These are phyloP conservation scores for Ameiurus melas DNA, from an alignment of 2,113 vertebrate genomes.

Conservation along the genomic window DNA sequence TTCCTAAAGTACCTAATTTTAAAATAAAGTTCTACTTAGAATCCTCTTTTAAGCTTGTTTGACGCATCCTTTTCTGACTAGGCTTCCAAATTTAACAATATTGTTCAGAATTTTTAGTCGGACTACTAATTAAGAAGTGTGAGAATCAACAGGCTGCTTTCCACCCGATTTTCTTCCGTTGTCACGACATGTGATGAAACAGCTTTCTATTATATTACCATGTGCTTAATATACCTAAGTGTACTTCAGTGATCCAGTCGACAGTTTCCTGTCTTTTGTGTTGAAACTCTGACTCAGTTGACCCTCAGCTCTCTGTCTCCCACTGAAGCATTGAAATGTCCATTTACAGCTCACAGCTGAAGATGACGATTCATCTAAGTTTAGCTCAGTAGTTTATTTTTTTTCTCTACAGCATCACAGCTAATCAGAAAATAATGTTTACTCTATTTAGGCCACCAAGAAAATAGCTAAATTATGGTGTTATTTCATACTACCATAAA, in stretches of 20 bases:
- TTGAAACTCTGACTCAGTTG: conserved; percentile 25
- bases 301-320: background rate
- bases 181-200: background rate
- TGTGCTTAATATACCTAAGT: background rate
- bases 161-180: background rate
- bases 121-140: background rate
- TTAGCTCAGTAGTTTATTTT: background rate
- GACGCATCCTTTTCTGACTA: background rate
- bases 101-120: background rate
- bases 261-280: conserved; percentile 36
- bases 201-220: background rate
- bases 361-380: background rate
- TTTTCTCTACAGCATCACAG: background rate
- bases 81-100: background rate
- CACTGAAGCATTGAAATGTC: background rate
- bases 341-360: background rate
- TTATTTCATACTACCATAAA: background rate
- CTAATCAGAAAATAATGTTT: conserved; percentile 3
- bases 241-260: background rate
- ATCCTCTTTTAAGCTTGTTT: background rate
- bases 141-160: background rate
- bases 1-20: background rate
- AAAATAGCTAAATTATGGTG: background rate
- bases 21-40: conserved; percentile 25
- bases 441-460: background rate